These are phyloP conservation scores for Dendrophyllia cribrosa DNA, from an alignment of 64 coral and sea anemone genomes.

Conservation along the genomic window DNA sequence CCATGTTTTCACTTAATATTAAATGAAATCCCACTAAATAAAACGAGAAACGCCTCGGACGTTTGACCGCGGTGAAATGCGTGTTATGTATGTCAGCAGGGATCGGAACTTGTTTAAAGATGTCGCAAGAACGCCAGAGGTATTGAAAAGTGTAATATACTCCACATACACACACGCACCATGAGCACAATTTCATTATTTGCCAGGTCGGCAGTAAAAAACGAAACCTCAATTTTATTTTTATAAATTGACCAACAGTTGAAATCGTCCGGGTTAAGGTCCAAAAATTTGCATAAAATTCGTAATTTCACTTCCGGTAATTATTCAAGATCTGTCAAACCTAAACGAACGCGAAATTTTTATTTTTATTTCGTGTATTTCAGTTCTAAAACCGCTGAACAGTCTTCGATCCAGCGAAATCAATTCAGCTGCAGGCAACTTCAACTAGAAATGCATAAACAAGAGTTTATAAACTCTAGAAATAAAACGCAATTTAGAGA, in stretches of 20 bases:
- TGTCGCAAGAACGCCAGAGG: constrained; percentile 3
- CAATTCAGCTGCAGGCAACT: background rate
- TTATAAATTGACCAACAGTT: background rate
- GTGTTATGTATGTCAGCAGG: background rate
- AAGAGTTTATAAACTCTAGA: background rate
- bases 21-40: too few species aligned
- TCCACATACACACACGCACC: background rate
- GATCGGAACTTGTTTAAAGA: background rate
- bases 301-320: constrained; percentile 31
- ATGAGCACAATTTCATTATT: background rate
- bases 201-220: background rate
- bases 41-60: too few species aligned
- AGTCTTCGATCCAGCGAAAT: background rate
- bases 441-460: background rate
- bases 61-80: too few species aligned
- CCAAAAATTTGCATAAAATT: constrained; percentile 17
- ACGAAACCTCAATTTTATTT: background rate
- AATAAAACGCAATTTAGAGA: background rate
- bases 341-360: background rate
- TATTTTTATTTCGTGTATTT: background rate
- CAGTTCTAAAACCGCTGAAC: background rate
- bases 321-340: background rate
- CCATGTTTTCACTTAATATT: too few species aligned
- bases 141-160: background rate
- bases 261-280: background rate